Base-by-base conservation (phyloP, 2,888 invertebrate species). In the Tenthredo notha region DNA sequence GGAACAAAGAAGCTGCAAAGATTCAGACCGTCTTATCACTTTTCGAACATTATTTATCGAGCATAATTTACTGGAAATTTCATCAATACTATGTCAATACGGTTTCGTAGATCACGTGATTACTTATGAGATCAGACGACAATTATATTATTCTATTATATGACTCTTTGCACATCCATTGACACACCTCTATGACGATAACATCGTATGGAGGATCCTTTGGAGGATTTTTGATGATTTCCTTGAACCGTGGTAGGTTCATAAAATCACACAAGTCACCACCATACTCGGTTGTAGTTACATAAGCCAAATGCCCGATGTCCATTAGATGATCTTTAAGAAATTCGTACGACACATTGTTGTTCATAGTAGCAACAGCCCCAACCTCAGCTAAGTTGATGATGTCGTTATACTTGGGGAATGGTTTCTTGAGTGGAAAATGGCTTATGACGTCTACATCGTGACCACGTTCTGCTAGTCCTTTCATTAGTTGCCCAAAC, bases 401-500 rank as follows among this genome's bases (percentile, higher is more conserved):
- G 21, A 61, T 58, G 37, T 80, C 37, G n/a, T 10, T 58, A 10
- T 61, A 80, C 6, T 80, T 61, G 3, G 58, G 37, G 3, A 61
- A 25, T 6, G 61, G 61, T 80, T 61, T 65, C 15, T 65, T 40
- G 43, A 12, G 61, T 37, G 70, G 61, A 83, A 87, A 88, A 75
- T 88, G 87, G 47, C 88, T 90, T 2, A 91, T 87, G 0, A 91
- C 88, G 21, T 91, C 91, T 6, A 94, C 91, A 83, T 93, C 93
- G 87, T 94, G 94, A 0, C 94, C 93, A 21, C 92, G 88, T 15
- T 89, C 87, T 1, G 93, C 89, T 2, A 95, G 90, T 61, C 93
- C 94, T 78, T 91, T 91, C 4, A 93, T 90, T 65, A 94, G 86
- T 0, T 93, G 90, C 43, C 91, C 92, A 84, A 92, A 92, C 92